Base-by-base conservation (phyloP, 2,888 invertebrate genomes). In the Beris morrisii region DNA sequence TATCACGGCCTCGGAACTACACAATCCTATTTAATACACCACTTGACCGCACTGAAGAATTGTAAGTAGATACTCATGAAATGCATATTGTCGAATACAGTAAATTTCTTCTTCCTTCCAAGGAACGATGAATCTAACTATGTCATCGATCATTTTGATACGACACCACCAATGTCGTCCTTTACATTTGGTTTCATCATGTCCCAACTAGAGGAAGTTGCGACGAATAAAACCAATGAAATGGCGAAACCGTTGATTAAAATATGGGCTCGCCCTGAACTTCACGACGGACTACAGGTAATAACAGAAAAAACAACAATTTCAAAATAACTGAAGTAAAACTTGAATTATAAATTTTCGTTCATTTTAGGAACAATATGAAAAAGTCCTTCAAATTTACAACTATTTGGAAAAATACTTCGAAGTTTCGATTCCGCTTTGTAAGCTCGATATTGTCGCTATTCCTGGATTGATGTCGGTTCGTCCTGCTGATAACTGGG, bases 401-500 rank as follows among this genome's bases (percentile, higher is more conserved):
- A 80, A 82, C 31, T 84, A 86, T 67, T 77, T 91, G 4, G 84
- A 87, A 69, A 78, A 83, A 2, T 86, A 87, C 72, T 88, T 90
- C 83, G 84, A 84, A 59, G 82, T 84, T n/a, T 83, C 87, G 0
- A 82, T 88, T 68, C 89, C 89, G 0, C 74, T 92, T 48, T 82
- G 84, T 0, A 87, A 87, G 75, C 77, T 92, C 69, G 91, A 92
- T 75, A 80, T 92, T 3, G 83, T 92, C 0, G 90, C 90, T 0
- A 79, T 92, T 58, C 92, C 92, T 0, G 87, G 86, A 69, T 87
- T 89, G 70, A 84, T 85, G 69, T 87, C 88, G 0, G 86, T 88
- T 2, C 87, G 88, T 71, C 89, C 91, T 0, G 87, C 88, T 4
- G 91, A 92, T 73, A 89, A 87, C 74, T 92, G 91, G 91, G 92